These are phyloP conservation scores for Abrostola tripartita DNA, from an alignment of 2,888 invertebrate genomes.

Conservation along the genomic window DNA sequence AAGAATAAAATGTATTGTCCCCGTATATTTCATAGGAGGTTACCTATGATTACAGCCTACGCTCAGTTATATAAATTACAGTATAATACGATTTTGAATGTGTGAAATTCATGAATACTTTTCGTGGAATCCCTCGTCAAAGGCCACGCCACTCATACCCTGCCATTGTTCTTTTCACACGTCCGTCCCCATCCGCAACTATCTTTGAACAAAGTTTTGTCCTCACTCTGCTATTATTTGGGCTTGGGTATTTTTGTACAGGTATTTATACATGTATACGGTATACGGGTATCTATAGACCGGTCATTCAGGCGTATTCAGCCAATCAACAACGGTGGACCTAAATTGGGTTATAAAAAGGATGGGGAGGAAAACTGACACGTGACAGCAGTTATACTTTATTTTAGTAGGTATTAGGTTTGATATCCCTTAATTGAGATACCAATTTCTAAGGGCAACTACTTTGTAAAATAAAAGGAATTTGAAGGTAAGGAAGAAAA, in stretches of 20 bases:
- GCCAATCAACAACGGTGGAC: slow-evolving; percentile 43
- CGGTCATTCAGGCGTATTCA: slow-evolving; percentile 27
- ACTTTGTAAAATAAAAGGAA: too few relatives aligned
- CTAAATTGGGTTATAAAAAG: slow-evolving; percentile 25
- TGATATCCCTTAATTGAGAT: too few relatives aligned
- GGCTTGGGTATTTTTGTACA: slow-evolving; percentile 13
- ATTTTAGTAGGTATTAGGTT: too few relatives aligned
- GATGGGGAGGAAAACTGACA: slow-evolving; percentile 11
- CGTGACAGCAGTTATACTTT: too few relatives aligned
- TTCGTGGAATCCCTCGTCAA: slow-evolving; percentile 20
- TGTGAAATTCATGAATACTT: background rate
- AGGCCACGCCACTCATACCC: slow-evolving; percentile 19
- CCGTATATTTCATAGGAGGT: too few relatives aligned
- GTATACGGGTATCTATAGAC: slow-evolving; percentile 15
- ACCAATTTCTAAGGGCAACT: too few relatives aligned
- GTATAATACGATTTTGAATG: background rate
- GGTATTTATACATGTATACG: background rate
- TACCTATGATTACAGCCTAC: too few relatives aligned
- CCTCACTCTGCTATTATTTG: slow-evolving; percentile 10
- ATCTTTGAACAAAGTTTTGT: slow-evolving; percentile 32
- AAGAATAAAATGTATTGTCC: too few relatives aligned
- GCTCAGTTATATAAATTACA: background rate
- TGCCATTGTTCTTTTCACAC: slow-evolving; percentile 39
- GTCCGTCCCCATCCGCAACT: slow-evolving; percentile 15
- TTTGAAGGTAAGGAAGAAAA: too few relatives aligned